Evolutionary conservation across 1,140 invertebrate species (phyloP), one percentile per base, ranked within the genome.

Genomic region (Penaeus vannamei): DNA sequence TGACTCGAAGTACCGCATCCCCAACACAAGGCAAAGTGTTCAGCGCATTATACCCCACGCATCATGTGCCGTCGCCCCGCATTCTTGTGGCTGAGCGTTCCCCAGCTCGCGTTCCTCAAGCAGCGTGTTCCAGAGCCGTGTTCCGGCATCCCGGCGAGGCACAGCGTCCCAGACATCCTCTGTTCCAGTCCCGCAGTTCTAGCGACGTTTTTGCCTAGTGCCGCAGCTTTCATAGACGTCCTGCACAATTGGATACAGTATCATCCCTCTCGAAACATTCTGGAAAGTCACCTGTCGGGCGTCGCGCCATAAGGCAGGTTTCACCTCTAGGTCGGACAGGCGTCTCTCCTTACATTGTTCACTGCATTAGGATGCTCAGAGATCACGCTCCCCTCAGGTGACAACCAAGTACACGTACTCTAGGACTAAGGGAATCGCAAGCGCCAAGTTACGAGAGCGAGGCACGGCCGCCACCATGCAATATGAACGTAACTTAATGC

Each of bases 211-310:
- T 76, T 76, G 72, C 72, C 26, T n/a, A 42, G 61, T 69, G 82
- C 82, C 82, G 82, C 83, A 66, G 83, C 83, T 84, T 84, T 84
- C 83, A 84, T 84, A 69, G 83, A 84, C 83, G 83, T 66, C 64
- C 32, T 84, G 83, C 83, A 69, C 83, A 84, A 84, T 84, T 84
- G 83, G 83, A 84, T 84, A 84, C 83, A 84, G 83, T 84, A 64
- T 84, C 83, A 66, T 84, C 83, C 64, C 64, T 26, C 62, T 42
- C 62, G 32, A 84, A 64, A 61, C 61, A 36, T 66, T 66, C 61
- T 64, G 83, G 64, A 84, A 69, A 66, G 61, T 84, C 83, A 84
- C 83, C 83, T 84, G 83, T 84, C 29, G 32, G 42, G 36, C 64
- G 26, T 26, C 32, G 42, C 29, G 36, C 20, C 62, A 61, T 36